Base-by-base conservation (phyloP, 2,797 vertebrate genomes). In the Macropus fuliginosus region DNA sequence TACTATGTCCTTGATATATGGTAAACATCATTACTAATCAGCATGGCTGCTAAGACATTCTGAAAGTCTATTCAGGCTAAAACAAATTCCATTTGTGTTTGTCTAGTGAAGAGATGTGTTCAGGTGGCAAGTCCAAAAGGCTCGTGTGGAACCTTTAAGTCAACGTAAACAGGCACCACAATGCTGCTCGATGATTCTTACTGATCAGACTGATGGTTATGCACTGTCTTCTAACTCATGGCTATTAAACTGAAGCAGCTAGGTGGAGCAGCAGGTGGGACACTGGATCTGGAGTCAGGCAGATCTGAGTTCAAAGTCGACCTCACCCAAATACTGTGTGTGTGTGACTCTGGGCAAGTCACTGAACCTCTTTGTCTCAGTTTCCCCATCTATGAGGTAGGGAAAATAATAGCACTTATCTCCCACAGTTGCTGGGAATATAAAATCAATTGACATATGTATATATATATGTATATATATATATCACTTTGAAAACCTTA, bases 81-180 rank as follows among this genome's bases (percentile, higher is more conserved):
- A 91, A 96, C 92, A 95, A 87, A 93, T 93, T 92, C 59, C 94
- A 93, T 93, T 96, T 97, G 54, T 92, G 29, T 94, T 94, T 95
- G 59, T 40, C 16, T 46, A 74, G 40, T 54, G 55, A 97, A 87
- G 12, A 31, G 52, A 91, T 2, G 9, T 52, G 5, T 29, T 28
- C 9, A 2, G 50, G 54, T 21, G 3, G 54, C 89, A 46, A 90
- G 55, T 94, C 94, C 89, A 94, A 90, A 1, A 92, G 50, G n/a
- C 94, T 40, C 55, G 55, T 94, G 74, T 93, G 66, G 96, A 91
- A 87, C 4, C 81, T 93, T 94, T 81, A 40, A 81, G 40, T 31
- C 40, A 46, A 10, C 11, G 6, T 24, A 81, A 81, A 81, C 21
- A 81, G 74, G n/a, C 74, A 46, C 9, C 21, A 81, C 21, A 10